phyloP scores from a whole-genome alignment of 2,888 invertebrate genomes.

The Chouioia cunea region DNA sequence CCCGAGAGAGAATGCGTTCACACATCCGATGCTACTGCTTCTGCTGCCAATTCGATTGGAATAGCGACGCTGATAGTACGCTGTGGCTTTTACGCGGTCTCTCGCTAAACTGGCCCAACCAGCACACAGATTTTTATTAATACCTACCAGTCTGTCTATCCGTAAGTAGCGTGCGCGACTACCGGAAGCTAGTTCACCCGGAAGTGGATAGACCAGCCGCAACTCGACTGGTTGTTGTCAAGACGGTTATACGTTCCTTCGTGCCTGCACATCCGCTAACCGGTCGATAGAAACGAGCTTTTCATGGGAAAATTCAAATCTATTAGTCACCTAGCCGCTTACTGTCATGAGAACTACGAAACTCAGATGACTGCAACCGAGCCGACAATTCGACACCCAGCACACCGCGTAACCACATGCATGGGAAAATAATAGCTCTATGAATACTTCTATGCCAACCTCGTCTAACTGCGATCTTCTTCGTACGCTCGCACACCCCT shows the following conservation, averaged over 20 bases:
- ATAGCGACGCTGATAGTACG: constrained; percentile 53
- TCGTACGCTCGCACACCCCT: no score
- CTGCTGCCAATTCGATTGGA: constrained; percentile 68
- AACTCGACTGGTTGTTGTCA: no score
- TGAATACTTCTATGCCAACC: not conserved
- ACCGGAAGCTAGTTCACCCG: constrained; percentile 49
- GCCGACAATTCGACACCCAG: constrained; percentile 33
- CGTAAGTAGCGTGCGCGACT: constrained; percentile 50
- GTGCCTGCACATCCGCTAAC: no score
- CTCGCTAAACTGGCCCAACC: no score
- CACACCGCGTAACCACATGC: not conserved
- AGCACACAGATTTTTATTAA: constrained; percentile 29
- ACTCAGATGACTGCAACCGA: not conserved
- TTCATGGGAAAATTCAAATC: constrained; percentile 61
- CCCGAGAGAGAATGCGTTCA: constrained; percentile 60
- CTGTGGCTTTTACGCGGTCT: constrained; percentile 43
- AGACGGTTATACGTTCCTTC: no score
- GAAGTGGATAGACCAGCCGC: constrained; percentile 46
- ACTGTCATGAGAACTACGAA: constrained; percentile 14
- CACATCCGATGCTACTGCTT: constrained; percentile 53
- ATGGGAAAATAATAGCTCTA: constrained; percentile 41
- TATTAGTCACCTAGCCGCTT: not conserved
- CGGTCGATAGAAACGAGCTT: constrained; percentile 45
- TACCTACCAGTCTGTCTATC: constrained; percentile 28
- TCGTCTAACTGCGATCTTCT: not conserved